phyloP scores from a whole-genome alignment of 2,113 vertebrate genomes.

The Oryzias melastigma region DNA sequence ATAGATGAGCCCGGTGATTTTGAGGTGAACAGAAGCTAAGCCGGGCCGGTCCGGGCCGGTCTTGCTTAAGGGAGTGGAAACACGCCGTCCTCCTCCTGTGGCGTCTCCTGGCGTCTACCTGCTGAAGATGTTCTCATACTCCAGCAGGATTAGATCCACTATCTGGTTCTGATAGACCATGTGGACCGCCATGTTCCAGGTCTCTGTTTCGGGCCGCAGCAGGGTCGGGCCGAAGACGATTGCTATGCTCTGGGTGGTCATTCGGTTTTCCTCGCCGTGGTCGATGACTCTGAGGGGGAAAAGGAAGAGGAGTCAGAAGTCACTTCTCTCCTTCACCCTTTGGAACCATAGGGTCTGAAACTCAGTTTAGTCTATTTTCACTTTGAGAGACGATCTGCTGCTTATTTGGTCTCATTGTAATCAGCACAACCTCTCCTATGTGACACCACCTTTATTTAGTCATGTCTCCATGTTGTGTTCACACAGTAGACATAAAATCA shows the following conservation, averaged over 20 bases:
- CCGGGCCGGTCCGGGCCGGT: accelerated
- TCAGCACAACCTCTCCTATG: too few relatives aligned
- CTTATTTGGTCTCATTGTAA: too few relatives aligned
- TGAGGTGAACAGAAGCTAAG: slow-evolving; percentile 27
- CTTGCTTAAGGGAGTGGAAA: slow-evolving; percentile 10
- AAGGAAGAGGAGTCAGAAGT: neutral
- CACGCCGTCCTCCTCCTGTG: slow-evolving; percentile 5
- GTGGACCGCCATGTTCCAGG: slow-evolving; percentile 91
- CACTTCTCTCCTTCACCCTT: too few relatives aligned
- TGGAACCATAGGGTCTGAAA: too few relatives aligned
- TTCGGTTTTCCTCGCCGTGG: slow-evolving; percentile 89
- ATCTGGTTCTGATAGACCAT: slow-evolving; percentile 99
- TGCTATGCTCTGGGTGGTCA: slow-evolving; percentile 94
- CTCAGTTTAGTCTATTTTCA: too few relatives aligned
- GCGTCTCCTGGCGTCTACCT: slow-evolving; percentile 71
- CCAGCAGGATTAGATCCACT: slow-evolving; percentile 91
- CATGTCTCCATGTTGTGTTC: too few relatives aligned
- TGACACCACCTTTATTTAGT: too few relatives aligned
- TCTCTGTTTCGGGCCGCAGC: slow-evolving; percentile 91
- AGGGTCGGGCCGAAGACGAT: slow-evolving; percentile 97
- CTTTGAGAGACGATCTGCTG: too few relatives aligned
- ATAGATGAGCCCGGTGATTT: slow-evolving; percentile 11
- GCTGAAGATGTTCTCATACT: slow-evolving; percentile 88
- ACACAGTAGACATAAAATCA: too few relatives aligned
- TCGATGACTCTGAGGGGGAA: slow-evolving; percentile 84